Percentiles rank a stretch among this genome's conserved stretches.
Conservation (phyloP, 2,797 vertebrate species). For the Artibeus jamaicensis region DNA sequence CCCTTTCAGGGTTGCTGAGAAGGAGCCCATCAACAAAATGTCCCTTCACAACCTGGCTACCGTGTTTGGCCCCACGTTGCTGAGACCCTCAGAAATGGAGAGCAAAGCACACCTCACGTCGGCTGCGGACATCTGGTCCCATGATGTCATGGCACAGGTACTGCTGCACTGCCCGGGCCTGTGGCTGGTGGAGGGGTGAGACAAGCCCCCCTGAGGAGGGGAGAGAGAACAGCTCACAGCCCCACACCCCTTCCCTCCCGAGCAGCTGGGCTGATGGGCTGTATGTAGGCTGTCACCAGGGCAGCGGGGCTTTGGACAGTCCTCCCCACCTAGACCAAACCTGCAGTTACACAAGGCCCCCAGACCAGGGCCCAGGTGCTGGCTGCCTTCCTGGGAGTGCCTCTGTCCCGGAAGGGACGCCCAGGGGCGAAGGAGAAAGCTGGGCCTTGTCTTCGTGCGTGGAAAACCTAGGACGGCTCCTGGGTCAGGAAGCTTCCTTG, state of each 20-base stretch:
- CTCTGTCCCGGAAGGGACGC: background rate
- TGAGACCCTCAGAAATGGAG: conserved; percentile 95
- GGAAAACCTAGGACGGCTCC: background rate
- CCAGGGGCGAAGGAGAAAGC: background rate
- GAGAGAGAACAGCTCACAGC: background rate
- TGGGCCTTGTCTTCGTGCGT: background rate
- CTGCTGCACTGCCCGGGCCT: background rate
- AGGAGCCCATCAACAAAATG: conserved; percentile 99
- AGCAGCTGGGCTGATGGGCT: background rate
- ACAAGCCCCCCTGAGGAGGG: too few relatives aligned
- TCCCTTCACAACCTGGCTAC: conserved; percentile 98
- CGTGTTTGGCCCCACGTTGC: conserved; percentile 96
- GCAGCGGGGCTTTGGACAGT: background rate
- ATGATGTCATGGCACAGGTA: conserved; percentile 99
- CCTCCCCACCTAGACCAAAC: background rate
- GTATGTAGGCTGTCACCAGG: background rate
- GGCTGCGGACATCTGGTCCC: conserved; percentile 98
- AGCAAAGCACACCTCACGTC: conserved; percentile 93
- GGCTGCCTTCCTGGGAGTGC: background rate
- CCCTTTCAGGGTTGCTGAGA: conserved; percentile 94
- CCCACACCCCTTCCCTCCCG: background rate
- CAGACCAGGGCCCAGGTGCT: background rate
- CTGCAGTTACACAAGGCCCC: background rate
- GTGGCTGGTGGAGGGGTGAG: accelerated
- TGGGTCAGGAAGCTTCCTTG: background rate